A percentile compares a stretch with the other conserved stretches of the same genome.
phyloP scores from a whole-genome alignment of 2,113 vertebrate species.

The Oenanthe melanoleuca region DNA sequence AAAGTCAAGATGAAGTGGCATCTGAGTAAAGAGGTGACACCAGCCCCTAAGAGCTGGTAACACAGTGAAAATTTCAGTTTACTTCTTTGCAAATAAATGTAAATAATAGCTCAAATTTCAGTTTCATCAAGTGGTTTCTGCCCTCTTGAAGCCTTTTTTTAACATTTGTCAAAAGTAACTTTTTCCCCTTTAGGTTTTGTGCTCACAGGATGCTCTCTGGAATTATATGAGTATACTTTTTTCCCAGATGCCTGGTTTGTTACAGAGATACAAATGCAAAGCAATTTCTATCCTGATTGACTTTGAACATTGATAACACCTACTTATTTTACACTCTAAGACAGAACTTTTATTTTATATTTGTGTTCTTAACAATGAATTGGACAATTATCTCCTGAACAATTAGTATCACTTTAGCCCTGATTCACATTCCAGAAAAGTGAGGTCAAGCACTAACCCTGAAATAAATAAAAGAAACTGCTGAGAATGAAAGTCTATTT shows the following conservation, averaged over 20 bases:
- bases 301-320: background rate
- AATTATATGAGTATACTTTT: background rate
- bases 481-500: background rate
- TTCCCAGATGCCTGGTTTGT: background rate
- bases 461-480: conserved; percentile 6
- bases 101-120: background rate
- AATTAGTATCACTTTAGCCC: background rate
- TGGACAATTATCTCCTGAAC: background rate
- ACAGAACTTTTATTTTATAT: background rate
- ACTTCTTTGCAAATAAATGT: background rate
- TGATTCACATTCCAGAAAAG: background rate
- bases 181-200: background rate
- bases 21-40: background rate
- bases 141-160: background rate
- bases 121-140: background rate
- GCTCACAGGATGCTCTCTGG: background rate
- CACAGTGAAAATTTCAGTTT: background rate
- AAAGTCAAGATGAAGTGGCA: background rate
- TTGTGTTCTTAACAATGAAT: background rate
- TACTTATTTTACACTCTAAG: background rate
- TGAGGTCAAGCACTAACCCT: background rate
- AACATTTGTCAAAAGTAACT: background rate
- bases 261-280: background rate
- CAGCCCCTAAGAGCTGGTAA: background rate
- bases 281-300: background rate